A percentile compares a stretch with the other conserved stretches of the same genome.
Evolutionary conservation across 2,113 vertebrate genomes (phyloP).

Genomic region (Prietella phreatophila): DNA sequence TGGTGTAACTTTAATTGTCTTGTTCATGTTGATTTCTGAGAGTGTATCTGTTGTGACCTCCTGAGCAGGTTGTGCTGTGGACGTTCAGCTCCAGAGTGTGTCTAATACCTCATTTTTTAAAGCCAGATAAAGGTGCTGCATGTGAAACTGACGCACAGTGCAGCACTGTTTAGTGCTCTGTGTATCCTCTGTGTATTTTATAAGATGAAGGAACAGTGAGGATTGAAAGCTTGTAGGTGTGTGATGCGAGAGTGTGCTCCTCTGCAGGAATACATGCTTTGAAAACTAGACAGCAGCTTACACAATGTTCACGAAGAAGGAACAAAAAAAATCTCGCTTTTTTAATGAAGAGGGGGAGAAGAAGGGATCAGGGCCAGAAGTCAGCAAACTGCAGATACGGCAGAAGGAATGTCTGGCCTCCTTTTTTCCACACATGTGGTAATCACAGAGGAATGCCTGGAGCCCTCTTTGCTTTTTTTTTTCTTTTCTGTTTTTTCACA

Average conservation of each 20-base stretch:
- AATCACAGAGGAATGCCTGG: slow-evolving; percentile 80
- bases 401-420: slow-evolving; percentile 73
- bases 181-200: not conserved
- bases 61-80: not conserved
- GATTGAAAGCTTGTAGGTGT: not conserved
- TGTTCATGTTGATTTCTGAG: not conserved
- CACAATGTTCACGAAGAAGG: slow-evolving; percentile 1
- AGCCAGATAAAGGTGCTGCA: not conserved
- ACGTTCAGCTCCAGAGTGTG: not conserved
- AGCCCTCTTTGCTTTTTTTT: slow-evolving; percentile 71
- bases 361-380: slow-evolving; percentile 40
- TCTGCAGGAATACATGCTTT: slow-evolving; percentile 17
- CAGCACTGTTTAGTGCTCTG: not conserved
- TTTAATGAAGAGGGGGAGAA: slow-evolving; percentile 5
- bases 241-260: not conserved
- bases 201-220: not conserved
- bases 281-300: slow-evolving; percentile 20
- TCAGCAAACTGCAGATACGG: slow-evolving; percentile 58
- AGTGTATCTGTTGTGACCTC: not conserved
- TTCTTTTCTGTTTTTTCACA: slow-evolving; percentile 49
- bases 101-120: no score
- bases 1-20: not conserved
- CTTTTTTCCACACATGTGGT: slow-evolving; percentile 70
- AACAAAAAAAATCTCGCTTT: not conserved
- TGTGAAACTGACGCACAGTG: not conserved